Base-by-base conservation (phyloP, 2,797 vertebrate genomes). In the Lepidocolaptes lacrymiger region DNA sequence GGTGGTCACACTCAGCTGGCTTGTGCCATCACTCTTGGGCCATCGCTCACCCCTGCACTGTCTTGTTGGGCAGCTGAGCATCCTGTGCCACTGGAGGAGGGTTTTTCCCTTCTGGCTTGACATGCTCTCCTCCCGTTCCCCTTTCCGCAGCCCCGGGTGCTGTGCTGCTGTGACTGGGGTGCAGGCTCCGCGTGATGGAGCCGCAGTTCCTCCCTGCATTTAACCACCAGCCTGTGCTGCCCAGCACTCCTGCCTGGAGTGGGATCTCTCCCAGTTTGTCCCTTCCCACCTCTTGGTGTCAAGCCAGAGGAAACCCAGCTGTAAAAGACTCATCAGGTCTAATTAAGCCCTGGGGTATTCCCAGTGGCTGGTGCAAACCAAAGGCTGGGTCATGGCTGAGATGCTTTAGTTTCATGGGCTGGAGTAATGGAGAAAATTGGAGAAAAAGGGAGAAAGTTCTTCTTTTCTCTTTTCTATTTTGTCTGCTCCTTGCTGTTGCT, bases 41-140 rank as follows among this genome's bases (percentile, higher is more conserved):
- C 52, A 2, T 2, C 8, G 34, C 69, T 34, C 12, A 1, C 15
- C 9, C 3, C 56, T 4, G 51, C 10, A 2, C 27, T 12, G 30
- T 21, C 7, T 0, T 3, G 30, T 43, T 4, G 7, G 26, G n/a
- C 56, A 51, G 55, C 72, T 0, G 1, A 61, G 27, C 71, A 12
- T 12, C 81, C 43, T 0, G 1, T 46, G 59, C 68, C 4, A 7
- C 49, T 51, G 73, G n/a, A n/a, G 41, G 12, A 44, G 83, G 43
- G 3, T 61, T 68, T 48, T 3, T 16, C 58, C 32, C n/a, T 20
- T 28, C 69, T 6, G 41, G 19, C 39, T 30, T 5, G 13, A 62
- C 28, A 30, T 23, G 11, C 11, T 46, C 32, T 32, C 27, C 39
- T 56, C 21, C 39, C 5, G 1, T 8, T 36, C 24, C 52, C 12